phyloP scores from a whole-genome alignment of 2,113 vertebrate species.

The Anthoscopus minutus region DNA sequence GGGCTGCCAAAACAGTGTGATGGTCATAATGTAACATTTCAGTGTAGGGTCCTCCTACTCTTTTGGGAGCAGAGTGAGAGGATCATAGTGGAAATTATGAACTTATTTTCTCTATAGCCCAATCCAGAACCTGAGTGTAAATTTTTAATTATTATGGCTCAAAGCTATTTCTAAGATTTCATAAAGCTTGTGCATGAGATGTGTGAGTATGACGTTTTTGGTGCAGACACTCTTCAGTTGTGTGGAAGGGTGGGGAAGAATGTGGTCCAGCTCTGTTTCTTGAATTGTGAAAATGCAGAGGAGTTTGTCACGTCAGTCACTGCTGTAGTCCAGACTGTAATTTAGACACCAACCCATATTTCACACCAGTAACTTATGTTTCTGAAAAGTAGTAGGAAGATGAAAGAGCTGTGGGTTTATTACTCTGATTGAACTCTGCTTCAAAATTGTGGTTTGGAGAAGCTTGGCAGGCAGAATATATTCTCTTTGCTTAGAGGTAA shows the following conservation, averaged over 20 bases:
- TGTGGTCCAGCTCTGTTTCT: background rate
- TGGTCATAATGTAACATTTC: accelerated
- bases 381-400: background rate
- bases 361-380: background rate
- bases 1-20: background rate
- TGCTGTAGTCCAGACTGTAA: background rate
- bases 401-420: background rate
- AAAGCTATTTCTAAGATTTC: background rate
- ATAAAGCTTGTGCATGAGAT: background rate
- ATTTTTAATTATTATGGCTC: background rate
- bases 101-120: background rate
- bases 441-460: background rate
- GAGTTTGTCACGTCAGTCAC: background rate
- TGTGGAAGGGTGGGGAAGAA: background rate
- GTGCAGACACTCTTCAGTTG: background rate
- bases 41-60: accelerated
- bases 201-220: background rate
- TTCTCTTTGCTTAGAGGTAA: background rate
- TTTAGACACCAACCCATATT: background rate
- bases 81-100: background rate
- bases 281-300: background rate
- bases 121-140: background rate
- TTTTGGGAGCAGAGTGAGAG: background rate
- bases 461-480: background rate
- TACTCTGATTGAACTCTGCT: background rate